Conservation (phyloP, 2,888 invertebrate species). For the Netelia fuscicornis region DNA sequence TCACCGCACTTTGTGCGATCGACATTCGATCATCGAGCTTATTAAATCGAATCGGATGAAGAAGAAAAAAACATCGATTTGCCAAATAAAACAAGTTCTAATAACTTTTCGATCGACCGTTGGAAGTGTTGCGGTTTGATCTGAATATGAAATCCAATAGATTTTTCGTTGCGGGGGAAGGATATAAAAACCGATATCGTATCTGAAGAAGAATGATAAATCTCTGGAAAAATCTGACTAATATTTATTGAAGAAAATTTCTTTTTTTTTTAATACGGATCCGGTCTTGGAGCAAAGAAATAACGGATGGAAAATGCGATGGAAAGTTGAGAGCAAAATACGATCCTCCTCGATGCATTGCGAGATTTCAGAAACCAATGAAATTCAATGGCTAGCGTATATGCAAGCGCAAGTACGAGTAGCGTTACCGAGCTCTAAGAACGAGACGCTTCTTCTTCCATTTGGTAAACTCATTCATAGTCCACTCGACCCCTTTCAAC, state of each 20-base stretch:
- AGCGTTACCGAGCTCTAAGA: background rate
- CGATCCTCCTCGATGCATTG: background rate
- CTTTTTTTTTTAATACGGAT: too few relatives aligned
- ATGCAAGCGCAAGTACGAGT: background rate
- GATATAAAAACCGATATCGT: too few relatives aligned
- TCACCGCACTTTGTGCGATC: conserved; percentile 9
- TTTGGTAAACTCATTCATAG: conserved; percentile 11
- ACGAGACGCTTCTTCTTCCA: background rate
- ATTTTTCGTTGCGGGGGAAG: background rate
- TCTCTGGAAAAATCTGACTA: background rate
- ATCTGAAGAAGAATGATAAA: too few relatives aligned
- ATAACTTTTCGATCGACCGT: conserved; percentile 29
- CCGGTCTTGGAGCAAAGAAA: too few relatives aligned
- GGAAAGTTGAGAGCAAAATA: background rate
- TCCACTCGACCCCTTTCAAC: conserved; percentile 15
- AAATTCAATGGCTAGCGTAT: background rate
- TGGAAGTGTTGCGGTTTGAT: conserved; percentile 2
- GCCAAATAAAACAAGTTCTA: conserved; percentile 4
- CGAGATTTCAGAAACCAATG: background rate
- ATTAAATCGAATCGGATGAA: conserved; percentile 3
- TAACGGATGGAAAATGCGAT: background rate
- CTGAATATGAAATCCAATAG: background rate
- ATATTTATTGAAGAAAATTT: background rate
- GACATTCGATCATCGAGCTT: conserved; percentile 30
- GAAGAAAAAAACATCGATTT: background rate